phyloP scores from a whole-genome alignment of 2,888 invertebrate genomes.

The Pammene aurita region DNA sequence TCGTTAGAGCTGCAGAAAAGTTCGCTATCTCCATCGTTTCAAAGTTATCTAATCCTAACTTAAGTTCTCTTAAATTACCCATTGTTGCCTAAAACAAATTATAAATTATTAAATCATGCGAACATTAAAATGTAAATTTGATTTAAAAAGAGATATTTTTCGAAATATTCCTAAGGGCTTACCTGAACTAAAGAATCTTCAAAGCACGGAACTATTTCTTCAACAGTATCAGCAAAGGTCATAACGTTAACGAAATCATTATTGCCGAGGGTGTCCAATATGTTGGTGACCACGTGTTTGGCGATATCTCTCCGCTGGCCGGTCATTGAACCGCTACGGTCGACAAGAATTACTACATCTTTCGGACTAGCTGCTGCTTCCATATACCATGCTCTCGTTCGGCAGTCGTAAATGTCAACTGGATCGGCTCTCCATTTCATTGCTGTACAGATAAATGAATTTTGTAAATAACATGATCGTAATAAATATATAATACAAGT shows the following conservation, averaged over 20 bases:
- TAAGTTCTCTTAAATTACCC: conserved; percentile 92
- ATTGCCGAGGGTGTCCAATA: conserved; percentile 97
- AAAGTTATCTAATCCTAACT: conserved; percentile 89
- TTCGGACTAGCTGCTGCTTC: conserved; percentile 99
- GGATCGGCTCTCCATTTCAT: conserved; percentile 91
- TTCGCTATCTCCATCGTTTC: conserved; percentile 96
- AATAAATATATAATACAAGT: no score
- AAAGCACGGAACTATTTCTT: conserved; percentile 94
- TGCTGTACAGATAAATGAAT: conserved; percentile 68
- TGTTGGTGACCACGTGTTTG: conserved; percentile 92
- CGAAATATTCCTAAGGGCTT: no score
- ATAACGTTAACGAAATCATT: conserved; percentile 99
- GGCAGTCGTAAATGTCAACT: conserved; percentile 97
- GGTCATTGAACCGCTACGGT: conserved; percentile 96
- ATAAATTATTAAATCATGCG: background rate
- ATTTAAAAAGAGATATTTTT: no score
- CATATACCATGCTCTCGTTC: conserved; percentile 98
- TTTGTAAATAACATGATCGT: background rate
- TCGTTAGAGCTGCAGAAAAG: conserved; percentile 93
- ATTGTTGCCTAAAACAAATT: conserved; percentile 88
- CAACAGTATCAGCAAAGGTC: conserved; percentile 92
- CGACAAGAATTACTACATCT: conserved; percentile 93
- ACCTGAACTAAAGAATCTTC: conserved; percentile 95
- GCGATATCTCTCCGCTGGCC: conserved; percentile 95
- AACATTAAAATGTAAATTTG: no score